Evolutionary conservation across 2,888 invertebrate genomes (phyloP), one percentile per base, ranked within the genome.

Genomic region (Ormyrus labotus): DNA sequence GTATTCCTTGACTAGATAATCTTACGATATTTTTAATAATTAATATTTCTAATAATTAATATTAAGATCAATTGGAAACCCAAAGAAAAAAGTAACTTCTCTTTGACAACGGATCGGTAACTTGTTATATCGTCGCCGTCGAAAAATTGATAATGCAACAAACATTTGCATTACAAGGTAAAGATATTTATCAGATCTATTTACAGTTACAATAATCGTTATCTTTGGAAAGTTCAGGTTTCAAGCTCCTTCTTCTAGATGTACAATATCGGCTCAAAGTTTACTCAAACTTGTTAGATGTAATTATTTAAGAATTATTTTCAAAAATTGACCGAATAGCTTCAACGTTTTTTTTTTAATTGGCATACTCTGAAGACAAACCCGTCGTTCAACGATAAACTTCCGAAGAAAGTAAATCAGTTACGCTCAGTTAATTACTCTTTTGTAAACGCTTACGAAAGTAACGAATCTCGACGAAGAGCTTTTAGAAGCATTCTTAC

Each of bases 141-240:
- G 55, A 58, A 65, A 73, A 75, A 45, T 63, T 71, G 48, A 64
- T 68, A 74, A 73, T 71, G 64, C 70, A 74, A 78, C 61, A 75
- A 78, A 78, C 53, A 67, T 74, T 45, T 74, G 74, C 73, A 67
- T 78, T 60, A 64, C 63, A 73, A 71, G 71, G 61, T 80, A 80
- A 72, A 77, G 45, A 71, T 72, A 73, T 68, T 78, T 73, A 68
- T 75, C 58, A 74, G 82, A 81, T 75, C 65, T 79, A 82, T 82
- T 60, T 80, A 82, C 70, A 73, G 10, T 72, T 69, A 70, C 83
- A 85, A 83, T 84, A 75, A 84, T 82, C 84, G 77, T 83, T 84
- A 84, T 78, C 80, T 80, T 82, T 78, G 79, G 83, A 78, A 84
- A 83, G 81, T 83, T 79, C 81, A 83, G 81, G 83, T 72, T 85